Evolutionary conservation across 2,888 invertebrate species (phyloP), one percentile per base, ranked within the genome.

Genomic region (Dastarcus helophoroides): DNA sequence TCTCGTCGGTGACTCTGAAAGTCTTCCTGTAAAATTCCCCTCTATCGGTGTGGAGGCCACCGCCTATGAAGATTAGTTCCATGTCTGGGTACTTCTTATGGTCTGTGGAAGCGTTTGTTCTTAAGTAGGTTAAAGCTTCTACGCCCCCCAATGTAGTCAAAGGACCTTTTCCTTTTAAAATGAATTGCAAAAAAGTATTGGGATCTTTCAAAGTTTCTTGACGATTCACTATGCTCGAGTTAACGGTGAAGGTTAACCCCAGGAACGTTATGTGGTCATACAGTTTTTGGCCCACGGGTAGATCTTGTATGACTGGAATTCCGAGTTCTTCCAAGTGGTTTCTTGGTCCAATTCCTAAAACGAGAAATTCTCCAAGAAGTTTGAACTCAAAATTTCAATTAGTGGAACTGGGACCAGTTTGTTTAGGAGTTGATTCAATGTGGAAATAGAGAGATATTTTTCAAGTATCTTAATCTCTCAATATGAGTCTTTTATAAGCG

Each of bases 261-360:
- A 67, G 60, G 42, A 71, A 73, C 32, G 67, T 64, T 22, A 71
- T 60, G 42, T 75, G 75, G 47, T 79, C 79, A 44, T 73, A 76
- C 26, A 79, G 49, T 9, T 68, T 71, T 44, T 68, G 56, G 1
- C 82, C 83, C 1, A 83, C 79, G 0, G 77, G 79, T 9, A 80
- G 59, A 41, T 77, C 67, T 39, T 71, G 60, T 3, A 79, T 45
- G 0, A 79, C 56, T 0, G 73, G 71, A 37, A 80, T 68, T 0
- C 65, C 57, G 14, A 64, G 45, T 31, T 70, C 61, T 37, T 69
- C 49, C 27, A 79, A 52, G 40, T 79, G 74, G 2, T 68, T 56
- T 43, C 56, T 65, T 2, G 79, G 79, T 0, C 79, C 79, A 7
- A 79, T 56, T 2, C 54, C 54, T 35, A 22, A 9, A 35, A 35